Percentiles rank a stretch among this genome's conserved stretches.
phyloP scores from a whole-genome alignment of 2,113 vertebrate species.

The Rattus rattus region DNA sequence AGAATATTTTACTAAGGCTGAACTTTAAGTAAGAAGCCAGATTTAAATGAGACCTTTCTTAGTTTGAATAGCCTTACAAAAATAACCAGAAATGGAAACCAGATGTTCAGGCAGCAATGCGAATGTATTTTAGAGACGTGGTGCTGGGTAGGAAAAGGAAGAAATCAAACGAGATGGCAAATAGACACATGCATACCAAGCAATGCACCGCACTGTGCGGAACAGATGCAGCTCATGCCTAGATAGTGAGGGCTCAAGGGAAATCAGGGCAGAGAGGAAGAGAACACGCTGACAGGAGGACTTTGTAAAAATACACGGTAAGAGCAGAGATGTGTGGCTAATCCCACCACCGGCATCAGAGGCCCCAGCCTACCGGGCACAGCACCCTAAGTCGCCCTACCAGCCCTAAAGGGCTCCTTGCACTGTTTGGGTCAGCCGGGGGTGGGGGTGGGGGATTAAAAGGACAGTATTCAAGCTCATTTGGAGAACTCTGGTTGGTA shows the following conservation, averaged over 20 bases:
- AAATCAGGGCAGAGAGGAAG: background rate
- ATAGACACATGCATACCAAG: background rate
- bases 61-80: background rate
- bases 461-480: background rate
- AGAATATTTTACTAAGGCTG: background rate
- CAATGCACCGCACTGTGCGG: background rate
- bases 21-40: constrained; percentile 36
- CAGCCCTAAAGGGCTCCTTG: background rate
- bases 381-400: background rate
- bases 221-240: background rate
- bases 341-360: background rate
- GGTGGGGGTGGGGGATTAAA: background rate
- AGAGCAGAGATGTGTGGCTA: background rate
- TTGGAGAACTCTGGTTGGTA: background rate
- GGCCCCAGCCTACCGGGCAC: background rate
- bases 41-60: constrained; percentile 26
- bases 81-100: constrained; percentile 50
- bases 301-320: background rate
- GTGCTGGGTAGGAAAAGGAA: background rate
- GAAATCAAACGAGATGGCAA: background rate
- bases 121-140: background rate
- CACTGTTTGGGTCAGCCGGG: too few relatives aligned
- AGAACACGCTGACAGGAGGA: too few relatives aligned
- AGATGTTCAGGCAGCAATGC: constrained; percentile 1
- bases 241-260: background rate